These are phyloP conservation scores for Gadopsis bispinosus DNA, from an alignment of 2,797 vertebrate genomes.

Conservation along the genomic window DNA sequence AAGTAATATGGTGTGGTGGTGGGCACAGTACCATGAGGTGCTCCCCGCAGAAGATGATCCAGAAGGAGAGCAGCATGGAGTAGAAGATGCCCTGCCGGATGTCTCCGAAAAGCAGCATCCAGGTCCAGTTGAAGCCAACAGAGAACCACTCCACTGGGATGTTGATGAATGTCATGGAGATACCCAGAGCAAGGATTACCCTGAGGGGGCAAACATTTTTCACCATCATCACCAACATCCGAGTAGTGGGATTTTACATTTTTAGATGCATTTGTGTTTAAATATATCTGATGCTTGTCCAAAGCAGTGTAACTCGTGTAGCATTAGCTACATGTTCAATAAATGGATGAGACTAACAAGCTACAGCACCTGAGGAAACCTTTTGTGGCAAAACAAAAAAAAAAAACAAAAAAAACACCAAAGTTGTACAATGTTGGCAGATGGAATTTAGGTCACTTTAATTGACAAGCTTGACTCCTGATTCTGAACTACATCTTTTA, in stretches of 20 bases:
- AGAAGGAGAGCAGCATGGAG: conserved; percentile 96
- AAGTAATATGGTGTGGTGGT: not conserved
- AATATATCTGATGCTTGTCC: not conserved
- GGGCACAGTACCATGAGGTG: conserved; percentile 93
- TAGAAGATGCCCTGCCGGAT: conserved; percentile 98
- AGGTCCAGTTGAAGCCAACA: conserved; percentile 97
- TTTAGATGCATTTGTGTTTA: not conserved
- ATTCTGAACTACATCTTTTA: conserved; percentile 1
- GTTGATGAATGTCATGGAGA: conserved; percentile 99
- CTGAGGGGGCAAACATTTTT: conserved; percentile 72
- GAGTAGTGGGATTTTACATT: not conserved
- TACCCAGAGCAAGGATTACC: conserved; percentile 95
- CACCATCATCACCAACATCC: not conserved
- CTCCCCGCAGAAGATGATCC: conserved; percentile 99
- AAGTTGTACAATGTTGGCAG: not conserved
- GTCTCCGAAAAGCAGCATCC: conserved; percentile 98
- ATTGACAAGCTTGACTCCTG: not conserved
- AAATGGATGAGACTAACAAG: not conserved
- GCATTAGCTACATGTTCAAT: not conserved
- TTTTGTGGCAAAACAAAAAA: not conserved
- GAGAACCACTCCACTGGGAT: conserved; percentile 99
- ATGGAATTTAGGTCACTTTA: not conserved
- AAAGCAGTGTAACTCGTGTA: not conserved
- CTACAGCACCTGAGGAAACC: not conserved
- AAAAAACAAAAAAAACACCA: not conserved